phyloP scores from a whole-genome alignment of 2,113 vertebrate genomes.

The Phaethon lepturus region DNA sequence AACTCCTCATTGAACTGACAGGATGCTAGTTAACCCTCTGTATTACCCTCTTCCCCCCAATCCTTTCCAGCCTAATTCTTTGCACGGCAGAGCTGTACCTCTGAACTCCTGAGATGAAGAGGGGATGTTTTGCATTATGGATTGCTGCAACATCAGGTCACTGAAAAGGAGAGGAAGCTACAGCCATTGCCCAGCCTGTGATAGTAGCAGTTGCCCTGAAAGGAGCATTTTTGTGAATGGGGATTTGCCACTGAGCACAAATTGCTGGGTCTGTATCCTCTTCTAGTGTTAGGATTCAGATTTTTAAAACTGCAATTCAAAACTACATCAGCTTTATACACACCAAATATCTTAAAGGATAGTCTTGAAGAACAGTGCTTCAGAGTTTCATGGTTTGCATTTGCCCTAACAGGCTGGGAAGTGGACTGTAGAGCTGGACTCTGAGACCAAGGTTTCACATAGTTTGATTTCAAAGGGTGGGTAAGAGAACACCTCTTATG shows the following conservation, averaged over 20 bases:
- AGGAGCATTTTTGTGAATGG: neutral
- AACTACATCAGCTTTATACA: neutral
- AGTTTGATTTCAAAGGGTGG: neutral
- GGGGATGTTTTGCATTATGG: neutral
- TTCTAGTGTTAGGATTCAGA: neutral
- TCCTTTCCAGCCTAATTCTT: neutral
- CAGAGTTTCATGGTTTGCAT: neutral
- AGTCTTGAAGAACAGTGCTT: neutral
- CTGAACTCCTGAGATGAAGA: neutral
- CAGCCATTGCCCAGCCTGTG: neutral
- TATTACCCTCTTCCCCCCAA: accelerated
- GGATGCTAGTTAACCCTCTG: neutral
- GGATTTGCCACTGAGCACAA: neutral
- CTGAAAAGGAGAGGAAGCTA: neutral
- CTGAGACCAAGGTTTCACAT: neutral
- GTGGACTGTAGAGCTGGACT: neutral
- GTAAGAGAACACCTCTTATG: neutral
- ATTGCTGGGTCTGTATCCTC: neutral
- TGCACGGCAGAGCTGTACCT: neutral
- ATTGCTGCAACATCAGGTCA: neutral
- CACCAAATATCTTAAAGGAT: neutral
- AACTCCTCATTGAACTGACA: neutral
- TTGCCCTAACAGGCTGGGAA: neutral
- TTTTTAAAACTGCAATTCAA: neutral
- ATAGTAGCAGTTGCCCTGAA: neutral